phyloP scores from a whole-genome alignment of 1,140 invertebrate genomes.

The Anoplolepis gracilipes region DNA sequence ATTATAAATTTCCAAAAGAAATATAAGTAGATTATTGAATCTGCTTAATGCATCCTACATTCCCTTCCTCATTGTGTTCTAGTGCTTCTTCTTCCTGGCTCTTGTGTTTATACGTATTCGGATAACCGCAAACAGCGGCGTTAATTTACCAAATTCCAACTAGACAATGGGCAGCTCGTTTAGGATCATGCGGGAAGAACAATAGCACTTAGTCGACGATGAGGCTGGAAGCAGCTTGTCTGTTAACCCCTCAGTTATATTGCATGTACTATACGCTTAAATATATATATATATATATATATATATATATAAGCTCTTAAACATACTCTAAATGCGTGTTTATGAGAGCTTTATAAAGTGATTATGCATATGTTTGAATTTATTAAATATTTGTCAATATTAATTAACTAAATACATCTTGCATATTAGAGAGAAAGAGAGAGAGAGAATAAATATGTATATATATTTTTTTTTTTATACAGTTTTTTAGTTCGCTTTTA shows the following conservation, averaged over 20 bases:
- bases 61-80: constrained; percentile 12
- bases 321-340: not conserved
- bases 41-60: not conserved
- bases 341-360: not conserved
- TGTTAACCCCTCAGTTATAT: constrained; percentile 46
- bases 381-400: not conserved
- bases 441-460: not conserved
- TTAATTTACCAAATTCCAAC: constrained; percentile 56
- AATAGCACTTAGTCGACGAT: constrained; percentile 58
- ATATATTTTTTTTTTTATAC: not conserved
- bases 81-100: constrained; percentile 41
- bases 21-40: not conserved
- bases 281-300: constrained; percentile 6
- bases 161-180: constrained; percentile 60
- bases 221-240: constrained; percentile 55
- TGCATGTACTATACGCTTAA: not conserved
- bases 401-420: not conserved
- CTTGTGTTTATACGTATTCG: constrained; percentile 31
- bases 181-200: constrained; percentile 60
- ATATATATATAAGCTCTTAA: not conserved
- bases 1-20: not conserved
- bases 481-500: not conserved
- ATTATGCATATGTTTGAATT: constrained; percentile 8
- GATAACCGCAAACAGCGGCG: constrained; percentile 45
- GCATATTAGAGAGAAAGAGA: not conserved